Percentiles rank a stretch among this genome's conserved stretches.
These are phyloP conservation scores for Tenualosa ilisha DNA, from an alignment of 2,797 vertebrate genomes.

Conservation along the genomic window DNA sequence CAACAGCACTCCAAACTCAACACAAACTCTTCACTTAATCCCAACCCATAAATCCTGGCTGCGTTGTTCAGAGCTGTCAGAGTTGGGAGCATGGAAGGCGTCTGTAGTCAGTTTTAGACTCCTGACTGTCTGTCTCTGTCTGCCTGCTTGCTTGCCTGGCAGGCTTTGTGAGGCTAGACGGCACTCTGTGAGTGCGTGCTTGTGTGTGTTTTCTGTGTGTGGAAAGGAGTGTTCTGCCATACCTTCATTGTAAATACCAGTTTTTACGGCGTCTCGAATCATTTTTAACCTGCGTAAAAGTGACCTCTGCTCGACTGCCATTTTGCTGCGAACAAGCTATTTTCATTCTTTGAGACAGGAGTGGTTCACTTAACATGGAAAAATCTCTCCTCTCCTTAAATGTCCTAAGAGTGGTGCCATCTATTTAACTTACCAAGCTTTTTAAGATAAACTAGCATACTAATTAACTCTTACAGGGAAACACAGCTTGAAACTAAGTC, in stretches of 20 bases:
- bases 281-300: slow-evolving; percentile 21
- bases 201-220: neutral
- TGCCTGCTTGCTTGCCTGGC: neutral
- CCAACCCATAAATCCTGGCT: slow-evolving; percentile 20
- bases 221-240: slow-evolving; percentile 24
- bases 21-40: slow-evolving; percentile 21
- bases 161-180: neutral
- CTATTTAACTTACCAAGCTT: neutral
- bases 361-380: slow-evolving; percentile 5
- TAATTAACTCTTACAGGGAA: neutral
- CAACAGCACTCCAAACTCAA: slow-evolving; percentile 19
- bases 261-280: neutral
- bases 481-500: neutral
- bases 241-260: slow-evolving; percentile 16
- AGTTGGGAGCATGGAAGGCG: neutral
- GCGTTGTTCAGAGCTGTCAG: neutral
- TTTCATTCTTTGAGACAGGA: slow-evolving; percentile 10
- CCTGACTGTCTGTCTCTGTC: slow-evolving; percentile 18
- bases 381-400: neutral
- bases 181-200: neutral
- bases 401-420: slow-evolving; percentile 6
- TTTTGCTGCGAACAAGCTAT: neutral
- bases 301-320: neutral
- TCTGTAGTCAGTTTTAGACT: slow-evolving; percentile 16
- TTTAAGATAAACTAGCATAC: slow-evolving; percentile 3